Evolutionary conservation across 2,113 vertebrate genomes (phyloP).

Genomic region (Thryonomys swinderianus): DNA sequence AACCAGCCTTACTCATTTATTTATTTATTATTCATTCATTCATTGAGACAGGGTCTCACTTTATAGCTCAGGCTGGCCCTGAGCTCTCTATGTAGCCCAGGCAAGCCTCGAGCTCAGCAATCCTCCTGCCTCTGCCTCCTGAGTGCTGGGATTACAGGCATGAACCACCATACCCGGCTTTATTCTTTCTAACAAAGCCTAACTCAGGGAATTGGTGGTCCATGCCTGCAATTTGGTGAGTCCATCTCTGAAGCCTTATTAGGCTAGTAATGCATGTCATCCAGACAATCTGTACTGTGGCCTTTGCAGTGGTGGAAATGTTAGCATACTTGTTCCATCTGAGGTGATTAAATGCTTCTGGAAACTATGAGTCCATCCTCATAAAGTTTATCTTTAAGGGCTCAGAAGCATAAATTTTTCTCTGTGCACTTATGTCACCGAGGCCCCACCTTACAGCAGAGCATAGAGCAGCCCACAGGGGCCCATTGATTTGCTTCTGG

Average conservation of each 20-base stretch:
- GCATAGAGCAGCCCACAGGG: rapidly evolving
- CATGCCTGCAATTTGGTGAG: neutral
- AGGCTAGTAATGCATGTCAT: constrained; percentile 35
- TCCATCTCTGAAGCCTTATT: neutral
- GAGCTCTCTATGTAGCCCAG: too few relatives aligned
- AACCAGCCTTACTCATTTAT: neutral
- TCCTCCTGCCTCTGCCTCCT: too few relatives aligned
- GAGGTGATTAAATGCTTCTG: constrained; percentile 28
- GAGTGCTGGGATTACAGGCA: too few relatives aligned
- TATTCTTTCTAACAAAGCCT: neutral
- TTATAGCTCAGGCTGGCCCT: too few relatives aligned
- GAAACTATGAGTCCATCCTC: constrained; percentile 29
- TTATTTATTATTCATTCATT: too few relatives aligned
- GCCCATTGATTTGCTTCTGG: rapidly evolving
- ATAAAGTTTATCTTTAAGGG: constrained; percentile 19
- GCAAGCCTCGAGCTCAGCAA: too few relatives aligned
- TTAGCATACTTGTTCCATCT: constrained; percentile 20
- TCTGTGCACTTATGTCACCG: neutral
- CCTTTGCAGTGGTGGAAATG: neutral
- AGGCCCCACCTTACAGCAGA: neutral
- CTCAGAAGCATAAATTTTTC: neutral
- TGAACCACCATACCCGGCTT: too few relatives aligned
- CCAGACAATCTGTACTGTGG: constrained; percentile 14
- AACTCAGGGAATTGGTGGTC: neutral
- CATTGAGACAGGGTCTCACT: too few relatives aligned